Evolutionary conservation across 2,113 vertebrate genomes (phyloP).

Genomic region (Vimba vimba): DNA sequence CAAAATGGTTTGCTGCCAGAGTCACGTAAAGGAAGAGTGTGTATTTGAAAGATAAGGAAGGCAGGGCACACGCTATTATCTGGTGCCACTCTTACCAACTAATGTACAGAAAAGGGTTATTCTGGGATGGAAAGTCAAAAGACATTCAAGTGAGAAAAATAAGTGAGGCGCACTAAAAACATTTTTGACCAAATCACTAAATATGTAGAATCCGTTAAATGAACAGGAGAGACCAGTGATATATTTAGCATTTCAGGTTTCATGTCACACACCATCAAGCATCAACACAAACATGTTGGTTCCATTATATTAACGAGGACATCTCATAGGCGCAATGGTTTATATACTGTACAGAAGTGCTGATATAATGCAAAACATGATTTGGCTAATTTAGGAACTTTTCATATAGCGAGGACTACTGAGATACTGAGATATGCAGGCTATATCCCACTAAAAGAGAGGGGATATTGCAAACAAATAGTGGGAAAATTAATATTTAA

Average conservation of each 20-base stretch:
- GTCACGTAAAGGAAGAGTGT: constrained; percentile 5
- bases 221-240: too few species aligned
- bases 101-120: neutral
- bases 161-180: neutral
- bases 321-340: neutral
- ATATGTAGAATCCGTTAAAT: neutral
- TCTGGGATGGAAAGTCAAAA: neutral
- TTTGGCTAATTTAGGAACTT: neutral
- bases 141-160: neutral
- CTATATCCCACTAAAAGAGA: neutral
- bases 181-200: neutral
- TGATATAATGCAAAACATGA: neutral
- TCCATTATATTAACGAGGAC: neutral
- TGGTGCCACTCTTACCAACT: neutral
- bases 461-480: neutral
- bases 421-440: neutral
- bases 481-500: neutral
- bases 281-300: neutral
- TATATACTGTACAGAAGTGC: neutral
- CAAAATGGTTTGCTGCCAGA: neutral
- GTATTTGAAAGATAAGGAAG: constrained; percentile 35
- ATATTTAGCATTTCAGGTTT: neutral
- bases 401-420: neutral
- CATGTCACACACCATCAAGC: neutral
- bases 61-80: neutral